A percentile compares a stretch with the other conserved stretches of the same genome.
phyloP scores from a whole-genome alignment of 2,113 vertebrate species.

The Aix galericulata region DNA sequence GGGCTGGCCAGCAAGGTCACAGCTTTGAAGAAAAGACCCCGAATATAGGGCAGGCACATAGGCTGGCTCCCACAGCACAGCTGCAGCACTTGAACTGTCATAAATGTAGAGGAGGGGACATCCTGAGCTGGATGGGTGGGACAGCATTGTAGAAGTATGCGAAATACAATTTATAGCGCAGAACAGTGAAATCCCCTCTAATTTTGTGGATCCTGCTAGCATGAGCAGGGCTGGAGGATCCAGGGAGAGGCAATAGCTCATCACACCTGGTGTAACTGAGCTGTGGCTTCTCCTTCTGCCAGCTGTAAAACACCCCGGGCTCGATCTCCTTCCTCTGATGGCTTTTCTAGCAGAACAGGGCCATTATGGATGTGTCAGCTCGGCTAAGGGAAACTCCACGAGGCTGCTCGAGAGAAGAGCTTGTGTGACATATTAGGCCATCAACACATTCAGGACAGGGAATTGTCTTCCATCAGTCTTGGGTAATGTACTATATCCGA shows the following conservation, averaged over 20 bases:
- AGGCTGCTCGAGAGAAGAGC: conserved; percentile 12
- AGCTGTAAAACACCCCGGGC: neutral
- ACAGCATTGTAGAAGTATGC: neutral
- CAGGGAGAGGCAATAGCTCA: neutral
- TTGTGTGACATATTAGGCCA: conserved; percentile 56
- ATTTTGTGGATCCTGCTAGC: neutral
- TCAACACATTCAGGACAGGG: conserved; percentile 20
- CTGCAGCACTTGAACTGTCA: neutral
- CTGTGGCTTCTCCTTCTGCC: neutral
- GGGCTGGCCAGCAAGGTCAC: neutral
- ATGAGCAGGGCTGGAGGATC: neutral
- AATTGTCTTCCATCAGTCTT: conserved; percentile 53
- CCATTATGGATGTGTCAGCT: neutral
- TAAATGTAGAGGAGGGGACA: neutral
- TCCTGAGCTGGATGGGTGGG: neutral
- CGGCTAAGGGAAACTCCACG: neutral
- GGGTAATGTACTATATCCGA: conserved; percentile 20
- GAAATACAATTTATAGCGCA: neutral
- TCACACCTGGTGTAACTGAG: neutral
- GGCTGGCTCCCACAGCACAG: neutral
- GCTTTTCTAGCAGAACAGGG: conserved; percentile 21
- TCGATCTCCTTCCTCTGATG: neutral
- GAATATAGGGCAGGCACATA: neutral
- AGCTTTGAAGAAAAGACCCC: neutral
- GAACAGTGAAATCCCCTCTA: neutral